Percentiles rank a stretch among this genome's conserved stretches.
phyloP scores from a whole-genome alignment of 2,797 vertebrate species.

The Aulostomus chinensis region DNA sequence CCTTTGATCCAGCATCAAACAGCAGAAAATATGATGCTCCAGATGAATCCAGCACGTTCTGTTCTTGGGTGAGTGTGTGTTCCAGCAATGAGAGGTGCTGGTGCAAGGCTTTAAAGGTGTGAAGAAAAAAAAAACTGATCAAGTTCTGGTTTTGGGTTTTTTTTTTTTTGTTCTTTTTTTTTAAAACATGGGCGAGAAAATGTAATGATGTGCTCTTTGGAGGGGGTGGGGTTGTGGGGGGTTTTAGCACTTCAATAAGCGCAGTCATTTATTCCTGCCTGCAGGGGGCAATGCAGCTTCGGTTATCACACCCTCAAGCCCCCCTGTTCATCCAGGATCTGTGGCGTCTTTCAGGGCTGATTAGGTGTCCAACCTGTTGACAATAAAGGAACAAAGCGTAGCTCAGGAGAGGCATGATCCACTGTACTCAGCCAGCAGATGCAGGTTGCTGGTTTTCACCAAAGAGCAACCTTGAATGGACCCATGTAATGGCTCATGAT shows the following conservation, averaged over 20 bases:
- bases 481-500: constrained; percentile 38
- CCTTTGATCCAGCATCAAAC: neutral
- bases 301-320: constrained; percentile 18
- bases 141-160: too few species aligned
- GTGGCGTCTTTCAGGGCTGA: constrained; percentile 22
- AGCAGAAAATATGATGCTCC: neutral
- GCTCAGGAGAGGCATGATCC: constrained; percentile 14
- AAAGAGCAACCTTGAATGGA: constrained; percentile 32
- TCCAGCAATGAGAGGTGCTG: neutral
- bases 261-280: constrained; percentile 6
- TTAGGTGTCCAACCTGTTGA: constrained; percentile 27
- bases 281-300: constrained; percentile 64
- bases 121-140: neutral
- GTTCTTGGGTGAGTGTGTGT: neutral
- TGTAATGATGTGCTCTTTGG: too few species aligned
- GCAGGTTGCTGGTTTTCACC: constrained; percentile 17
- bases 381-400: constrained; percentile 12
- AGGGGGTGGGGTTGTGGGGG: too few species aligned
- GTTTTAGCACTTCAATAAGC: too few species aligned
- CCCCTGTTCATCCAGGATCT: constrained; percentile 21
- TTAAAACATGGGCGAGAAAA: neutral
- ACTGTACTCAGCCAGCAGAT: neutral
- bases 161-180: too few species aligned
- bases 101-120: neutral
- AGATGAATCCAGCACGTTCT: neutral